phyloP scores from a whole-genome alignment of 1,140 invertebrate genomes.

The Scylla paramamosain region DNA sequence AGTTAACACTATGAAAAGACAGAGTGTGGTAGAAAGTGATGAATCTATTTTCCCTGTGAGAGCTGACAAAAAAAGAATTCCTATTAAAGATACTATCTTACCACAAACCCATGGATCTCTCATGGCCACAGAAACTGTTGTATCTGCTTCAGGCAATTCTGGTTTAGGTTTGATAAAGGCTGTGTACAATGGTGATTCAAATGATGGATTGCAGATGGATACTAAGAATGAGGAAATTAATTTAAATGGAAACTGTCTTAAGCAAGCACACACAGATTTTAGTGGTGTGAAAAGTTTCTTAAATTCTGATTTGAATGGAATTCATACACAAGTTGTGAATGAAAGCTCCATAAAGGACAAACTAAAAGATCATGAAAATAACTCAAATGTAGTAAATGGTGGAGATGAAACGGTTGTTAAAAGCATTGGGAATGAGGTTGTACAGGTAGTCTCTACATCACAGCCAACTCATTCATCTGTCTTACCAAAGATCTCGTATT shows the following conservation, averaged over 20 bases:
- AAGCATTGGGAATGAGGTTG: neutral
- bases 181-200: constrained; percentile 54
- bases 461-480: neutral
- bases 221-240: constrained; percentile 5
- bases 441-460: constrained; percentile 16
- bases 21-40: constrained; percentile 55
- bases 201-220: neutral
- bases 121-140: neutral
- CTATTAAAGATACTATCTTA: constrained; percentile 43
- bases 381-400: constrained; percentile 34
- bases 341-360: neutral
- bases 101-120: constrained; percentile 19
- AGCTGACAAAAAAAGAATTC: constrained; percentile 61
- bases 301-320: constrained; percentile 46
- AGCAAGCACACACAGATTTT: neutral
- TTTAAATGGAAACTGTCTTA: constrained; percentile 38
- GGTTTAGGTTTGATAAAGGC: constrained; percentile 46
- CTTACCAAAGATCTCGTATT: constrained; percentile 11
- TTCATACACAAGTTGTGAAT: constrained; percentile 39
- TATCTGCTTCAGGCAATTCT: neutral
- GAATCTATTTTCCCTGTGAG: constrained; percentile 62
- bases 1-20: constrained; percentile 51
- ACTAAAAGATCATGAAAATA: neutral
- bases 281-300: neutral
- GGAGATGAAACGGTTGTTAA: constrained; percentile 26